Conservation (phyloP, 2,113 vertebrate genomes). For the Rhinolophus sinicus region DNA sequence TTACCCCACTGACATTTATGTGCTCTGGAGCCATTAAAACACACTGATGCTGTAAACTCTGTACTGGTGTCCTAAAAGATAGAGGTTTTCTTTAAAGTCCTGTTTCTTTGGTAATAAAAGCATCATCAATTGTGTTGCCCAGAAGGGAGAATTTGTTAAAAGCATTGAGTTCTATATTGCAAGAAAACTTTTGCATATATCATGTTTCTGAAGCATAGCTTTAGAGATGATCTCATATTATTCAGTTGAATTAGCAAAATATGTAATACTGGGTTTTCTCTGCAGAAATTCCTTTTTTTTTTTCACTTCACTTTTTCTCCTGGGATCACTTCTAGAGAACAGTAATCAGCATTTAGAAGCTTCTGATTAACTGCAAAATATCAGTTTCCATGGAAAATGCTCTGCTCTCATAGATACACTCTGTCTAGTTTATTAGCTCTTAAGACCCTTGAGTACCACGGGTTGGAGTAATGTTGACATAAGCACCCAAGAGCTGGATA, state of each 20-base stretch:
- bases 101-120: conserved; percentile 45
- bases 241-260: conserved; percentile 49
- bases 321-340: neutral
- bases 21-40: neutral
- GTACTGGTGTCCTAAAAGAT: neutral
- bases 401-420: neutral
- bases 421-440: neutral
- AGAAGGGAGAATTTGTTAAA: neutral
- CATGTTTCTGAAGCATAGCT: neutral
- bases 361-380: neutral
- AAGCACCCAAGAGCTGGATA: neutral
- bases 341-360: neutral
- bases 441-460: neutral
- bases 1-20: neutral
- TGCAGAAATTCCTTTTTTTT: neutral
- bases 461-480: neutral
- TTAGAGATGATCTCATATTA: conserved; percentile 41
- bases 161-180: neutral
- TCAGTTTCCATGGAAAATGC: neutral
- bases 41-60: neutral
- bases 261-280: neutral
- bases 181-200: neutral
- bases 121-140: neutral
- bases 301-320: neutral
- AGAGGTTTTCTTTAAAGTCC: neutral